These are phyloP conservation scores for Erpornis zantholeuca DNA, from an alignment of 2,113 vertebrate genomes.

Conservation along the genomic window DNA sequence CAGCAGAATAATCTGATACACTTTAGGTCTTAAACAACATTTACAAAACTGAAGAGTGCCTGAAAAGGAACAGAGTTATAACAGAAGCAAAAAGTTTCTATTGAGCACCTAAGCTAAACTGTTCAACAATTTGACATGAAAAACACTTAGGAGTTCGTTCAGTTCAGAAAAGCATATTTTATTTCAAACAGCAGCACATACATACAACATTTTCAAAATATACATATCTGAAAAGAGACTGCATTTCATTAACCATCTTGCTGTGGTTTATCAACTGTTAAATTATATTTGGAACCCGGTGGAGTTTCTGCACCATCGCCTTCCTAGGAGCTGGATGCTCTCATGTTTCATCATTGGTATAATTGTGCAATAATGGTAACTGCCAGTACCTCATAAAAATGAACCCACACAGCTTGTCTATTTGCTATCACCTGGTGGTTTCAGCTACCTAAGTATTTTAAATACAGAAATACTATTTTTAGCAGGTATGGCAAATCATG, in stretches of 20 bases:
- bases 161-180: background rate
- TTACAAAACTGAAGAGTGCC: background rate
- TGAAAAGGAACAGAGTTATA: background rate
- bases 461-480: background rate
- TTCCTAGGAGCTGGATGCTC: background rate
- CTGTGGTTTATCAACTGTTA: background rate
- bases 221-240: background rate
- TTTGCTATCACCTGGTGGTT: background rate
- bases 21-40: background rate
- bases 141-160: accelerated
- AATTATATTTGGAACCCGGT: background rate
- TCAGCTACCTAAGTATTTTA: background rate
- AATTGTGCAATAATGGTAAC: background rate
- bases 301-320: background rate
- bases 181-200: constrained; percentile 2
- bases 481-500: background rate
- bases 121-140: background rate
- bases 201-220: background rate
- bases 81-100: background rate
- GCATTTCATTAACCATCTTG: background rate
- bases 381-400: background rate
- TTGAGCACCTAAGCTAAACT: background rate
- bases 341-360: background rate
- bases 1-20: background rate
- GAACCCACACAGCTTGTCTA: background rate